These are phyloP conservation scores for Meda fulgida DNA, from an alignment of 2,797 vertebrate species.

Conservation along the genomic window DNA sequence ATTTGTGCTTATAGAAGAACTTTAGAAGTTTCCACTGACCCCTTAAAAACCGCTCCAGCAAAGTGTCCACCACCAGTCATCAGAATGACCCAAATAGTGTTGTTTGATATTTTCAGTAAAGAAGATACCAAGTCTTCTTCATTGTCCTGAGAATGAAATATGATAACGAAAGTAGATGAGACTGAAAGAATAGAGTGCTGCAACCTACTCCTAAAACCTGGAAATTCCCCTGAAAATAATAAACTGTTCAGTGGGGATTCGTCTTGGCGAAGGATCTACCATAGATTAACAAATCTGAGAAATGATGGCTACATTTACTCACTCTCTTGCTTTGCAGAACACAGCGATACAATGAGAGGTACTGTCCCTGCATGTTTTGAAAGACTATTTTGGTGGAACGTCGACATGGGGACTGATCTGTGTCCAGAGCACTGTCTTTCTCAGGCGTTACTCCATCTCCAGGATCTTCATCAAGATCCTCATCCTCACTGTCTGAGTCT, in stretches of 20 bases:
- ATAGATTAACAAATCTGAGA: not conserved
- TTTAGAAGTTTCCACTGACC: conserved; percentile 74
- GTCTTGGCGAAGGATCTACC: not conserved
- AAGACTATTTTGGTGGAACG: conserved; percentile 81
- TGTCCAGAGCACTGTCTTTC: conserved; percentile 57
- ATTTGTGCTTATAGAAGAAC: not conserved
- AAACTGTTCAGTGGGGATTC: not conserved
- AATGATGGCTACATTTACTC: conserved; percentile 40
- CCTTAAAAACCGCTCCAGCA: conserved; percentile 90
- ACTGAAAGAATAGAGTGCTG: conserved; percentile 51
- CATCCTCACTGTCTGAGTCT: conserved; percentile 79
- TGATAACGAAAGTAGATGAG: conserved; percentile 5
- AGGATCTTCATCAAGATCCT: not conserved
- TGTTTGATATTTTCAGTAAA: conserved; percentile 75
- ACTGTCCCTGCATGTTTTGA: conserved; percentile 82
- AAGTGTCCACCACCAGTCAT: conserved; percentile 97
- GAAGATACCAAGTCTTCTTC: conserved; percentile 71
- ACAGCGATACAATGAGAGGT: conserved; percentile 84
- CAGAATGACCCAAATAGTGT: conserved; percentile 83
- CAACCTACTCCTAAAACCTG: not conserved
- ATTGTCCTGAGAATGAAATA: conserved; percentile 50
- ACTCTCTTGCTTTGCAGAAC: conserved; percentile 82
- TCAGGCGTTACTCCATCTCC: conserved; percentile 56
- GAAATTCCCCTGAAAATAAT: not conserved
- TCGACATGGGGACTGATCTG: not conserved